A percentile compares a stretch with the other conserved stretches of the same genome.
These are phyloP conservation scores for Erebia aethiops DNA, from an alignment of 2,888 invertebrate genomes.

Conservation along the genomic window DNA sequence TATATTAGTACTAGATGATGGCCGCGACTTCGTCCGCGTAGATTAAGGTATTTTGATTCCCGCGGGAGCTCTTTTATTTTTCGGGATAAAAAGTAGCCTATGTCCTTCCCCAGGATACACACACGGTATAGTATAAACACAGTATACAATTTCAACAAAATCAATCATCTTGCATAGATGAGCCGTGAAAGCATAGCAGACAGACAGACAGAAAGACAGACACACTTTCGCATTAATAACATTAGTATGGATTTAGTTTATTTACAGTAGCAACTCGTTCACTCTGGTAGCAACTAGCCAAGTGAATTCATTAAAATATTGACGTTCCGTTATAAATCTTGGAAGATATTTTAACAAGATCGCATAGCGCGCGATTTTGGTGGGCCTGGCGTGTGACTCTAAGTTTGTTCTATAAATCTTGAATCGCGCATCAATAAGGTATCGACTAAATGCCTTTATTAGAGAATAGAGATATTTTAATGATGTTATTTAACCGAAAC, in stretches of 20 bases:
- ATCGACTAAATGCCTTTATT: conserved; percentile 24
- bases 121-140: too few species aligned
- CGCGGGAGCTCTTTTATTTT: too few species aligned
- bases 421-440: conserved; percentile 31
- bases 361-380: conserved; percentile 47
- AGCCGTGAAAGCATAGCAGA: too few species aligned
- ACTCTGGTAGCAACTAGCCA: conserved; percentile 17
- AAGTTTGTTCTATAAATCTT: conserved; percentile 32
- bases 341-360: conserved; percentile 67
- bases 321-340: conserved; percentile 59
- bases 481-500: conserved; percentile 20
- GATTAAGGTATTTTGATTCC: too few species aligned
- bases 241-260: conserved; percentile 22
- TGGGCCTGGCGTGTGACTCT: conserved; percentile 33
- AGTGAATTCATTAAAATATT: conserved; percentile 63
- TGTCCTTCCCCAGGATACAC: too few species aligned
- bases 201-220: too few species aligned
- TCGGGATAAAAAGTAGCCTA: too few species aligned
- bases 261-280: conserved; percentile 36
- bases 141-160: too few species aligned
- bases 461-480: conserved; percentile 34
- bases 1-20: background rate
- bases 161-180: too few species aligned
- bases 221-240: too few species aligned
- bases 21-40: too few species aligned